These are phyloP conservation scores for Anastatus disparis DNA, from an alignment of 1,140 invertebrate genomes.

Conservation along the genomic window DNA sequence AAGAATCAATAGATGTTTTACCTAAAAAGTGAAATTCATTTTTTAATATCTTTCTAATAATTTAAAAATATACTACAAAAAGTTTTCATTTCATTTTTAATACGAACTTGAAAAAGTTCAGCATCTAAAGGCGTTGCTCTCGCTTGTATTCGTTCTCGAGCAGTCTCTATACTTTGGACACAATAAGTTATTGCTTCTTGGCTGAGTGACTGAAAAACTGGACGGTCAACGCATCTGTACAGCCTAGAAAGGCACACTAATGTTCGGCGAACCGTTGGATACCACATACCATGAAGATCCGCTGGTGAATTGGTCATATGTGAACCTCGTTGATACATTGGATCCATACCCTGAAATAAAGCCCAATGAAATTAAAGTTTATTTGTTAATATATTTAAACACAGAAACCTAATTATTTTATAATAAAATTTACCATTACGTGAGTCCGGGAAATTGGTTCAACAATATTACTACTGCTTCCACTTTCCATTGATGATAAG, in stretches of 20 bases:
- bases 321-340: slow-evolving; percentile 52
- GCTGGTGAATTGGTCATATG: slow-evolving; percentile 79
- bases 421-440: slow-evolving; percentile 41
- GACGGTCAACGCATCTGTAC: slow-evolving; percentile 93
- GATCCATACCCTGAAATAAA: slow-evolving; percentile 50
- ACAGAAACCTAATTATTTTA: neutral
- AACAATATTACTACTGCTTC: slow-evolving; percentile 39
- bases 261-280: slow-evolving; percentile 94
- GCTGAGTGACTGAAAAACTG: slow-evolving; percentile 95
- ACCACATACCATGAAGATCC: slow-evolving; percentile 99
- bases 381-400: neutral
- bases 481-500: slow-evolving; percentile 53
- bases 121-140: slow-evolving; percentile 86
- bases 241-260: slow-evolving; percentile 94
- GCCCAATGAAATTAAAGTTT: neutral
- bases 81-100: neutral
- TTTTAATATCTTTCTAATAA: too few relatives aligned
- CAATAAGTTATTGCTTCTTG: slow-evolving; percentile 94
- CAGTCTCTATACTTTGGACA: slow-evolving; percentile 87
- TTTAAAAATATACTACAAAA: too few relatives aligned
- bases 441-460: slow-evolving; percentile 57
- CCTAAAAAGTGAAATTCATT: slow-evolving; percentile 86
- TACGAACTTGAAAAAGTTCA: slow-evolving; percentile 85
- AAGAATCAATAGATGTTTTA: slow-evolving; percentile 96
- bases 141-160: slow-evolving; percentile 76